phyloP scores from a whole-genome alignment of 2,888 invertebrate species.

The Habrosyne pyritoides region DNA sequence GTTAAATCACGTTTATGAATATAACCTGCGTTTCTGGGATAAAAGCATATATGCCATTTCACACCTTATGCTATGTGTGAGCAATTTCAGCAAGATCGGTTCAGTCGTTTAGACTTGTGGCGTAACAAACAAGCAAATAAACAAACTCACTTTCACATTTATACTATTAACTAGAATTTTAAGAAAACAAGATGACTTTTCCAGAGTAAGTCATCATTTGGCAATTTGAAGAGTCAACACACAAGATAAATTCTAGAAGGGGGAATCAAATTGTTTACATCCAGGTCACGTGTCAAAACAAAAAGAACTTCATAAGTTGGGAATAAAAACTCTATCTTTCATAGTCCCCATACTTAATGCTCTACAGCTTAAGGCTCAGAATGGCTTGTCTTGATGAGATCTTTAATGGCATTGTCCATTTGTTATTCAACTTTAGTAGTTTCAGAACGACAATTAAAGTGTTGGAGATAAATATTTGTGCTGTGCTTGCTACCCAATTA shows the following conservation, averaged over 20 bases:
- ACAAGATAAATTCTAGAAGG: slow-evolving; percentile 8
- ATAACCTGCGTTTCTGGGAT: too few species aligned
- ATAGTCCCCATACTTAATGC: slow-evolving; percentile 11
- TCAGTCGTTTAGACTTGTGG: too few species aligned
- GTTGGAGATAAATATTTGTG: slow-evolving; percentile 32
- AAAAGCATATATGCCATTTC: too few species aligned
- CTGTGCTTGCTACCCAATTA: slow-evolving; percentile 8
- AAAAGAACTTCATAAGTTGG: slow-evolving; percentile 26
- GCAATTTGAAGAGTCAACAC: too few species aligned
- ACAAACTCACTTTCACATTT: too few species aligned
- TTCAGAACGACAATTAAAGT: slow-evolving; percentile 34
- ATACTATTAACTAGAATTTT: too few species aligned
- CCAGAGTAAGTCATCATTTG: too few species aligned
- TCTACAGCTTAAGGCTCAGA: slow-evolving; percentile 11
- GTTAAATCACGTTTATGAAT: too few species aligned
- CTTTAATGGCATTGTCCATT: slow-evolving; percentile 13
- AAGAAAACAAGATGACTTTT: too few species aligned
- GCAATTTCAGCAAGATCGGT: too few species aligned
- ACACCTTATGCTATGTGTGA: too few species aligned
- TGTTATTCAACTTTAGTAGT: slow-evolving; percentile 30
- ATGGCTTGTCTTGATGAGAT: slow-evolving; percentile 1
- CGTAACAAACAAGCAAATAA: too few species aligned
- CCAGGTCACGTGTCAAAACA: slow-evolving; percentile 31
- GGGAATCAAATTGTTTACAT: slow-evolving; percentile 21
- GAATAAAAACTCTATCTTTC: slow-evolving; percentile 3